Evolutionary conservation across 35 echinoderm and acorn worm genomes (phyloP).

Genomic region (Strongylocentrotus purpuratus): DNA sequence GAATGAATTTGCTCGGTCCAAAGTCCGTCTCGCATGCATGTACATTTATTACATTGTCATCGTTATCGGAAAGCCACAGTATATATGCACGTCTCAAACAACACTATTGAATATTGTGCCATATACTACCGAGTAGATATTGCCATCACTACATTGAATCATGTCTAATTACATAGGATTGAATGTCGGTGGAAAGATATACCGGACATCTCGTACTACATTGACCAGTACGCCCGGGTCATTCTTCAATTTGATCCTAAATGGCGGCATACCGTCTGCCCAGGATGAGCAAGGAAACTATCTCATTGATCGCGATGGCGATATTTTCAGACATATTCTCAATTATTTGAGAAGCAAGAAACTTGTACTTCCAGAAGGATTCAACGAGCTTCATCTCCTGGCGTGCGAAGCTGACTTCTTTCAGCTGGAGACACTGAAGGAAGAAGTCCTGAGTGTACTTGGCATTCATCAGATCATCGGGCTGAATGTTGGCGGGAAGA

Average conservation of each 20-base stretch:
- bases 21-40: neutral
- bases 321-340: conserved; percentile 68
- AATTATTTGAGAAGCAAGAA: conserved; percentile 68
- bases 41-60: neutral
- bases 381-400: conserved; percentile 67
- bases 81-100: neutral
- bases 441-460: neutral
- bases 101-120: neutral
- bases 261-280: conserved; percentile 24
- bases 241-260: conserved; percentile 51
- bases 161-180: conserved; percentile 32
- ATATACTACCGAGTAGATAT: neutral
- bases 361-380: conserved; percentile 66
- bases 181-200: conserved; percentile 57
- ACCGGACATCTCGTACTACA: conserved; percentile 37
- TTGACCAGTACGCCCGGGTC: conserved; percentile 27
- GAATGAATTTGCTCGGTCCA: neutral
- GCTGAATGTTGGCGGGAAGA: conserved; percentile 52
- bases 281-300: conserved; percentile 66
- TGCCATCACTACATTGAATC: neutral
- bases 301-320: conserved; percentile 72
- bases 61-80: neutral
- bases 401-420: conserved; percentile 70
- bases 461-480: neutral
- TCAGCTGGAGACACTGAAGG: conserved; percentile 43